A percentile compares a stretch with the other conserved stretches of the same genome.
phyloP scores from a whole-genome alignment of 1,140 invertebrate species.

The Plectrocnemia conspersa region DNA sequence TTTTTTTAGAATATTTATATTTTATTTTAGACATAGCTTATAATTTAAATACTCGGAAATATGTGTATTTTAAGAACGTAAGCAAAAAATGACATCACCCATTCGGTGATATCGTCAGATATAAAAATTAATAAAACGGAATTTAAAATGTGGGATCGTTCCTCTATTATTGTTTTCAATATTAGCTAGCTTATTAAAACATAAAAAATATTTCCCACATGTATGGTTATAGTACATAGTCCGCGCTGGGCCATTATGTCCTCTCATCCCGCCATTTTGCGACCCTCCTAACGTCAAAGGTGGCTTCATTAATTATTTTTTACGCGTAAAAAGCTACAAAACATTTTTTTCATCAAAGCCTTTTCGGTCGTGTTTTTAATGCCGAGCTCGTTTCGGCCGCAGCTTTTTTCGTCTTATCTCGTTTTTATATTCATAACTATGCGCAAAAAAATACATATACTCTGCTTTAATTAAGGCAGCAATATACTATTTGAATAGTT shows the following conservation, averaged over 20 bases:
- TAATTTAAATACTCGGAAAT: not conserved
- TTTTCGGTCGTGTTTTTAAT: slow-evolving; percentile 26
- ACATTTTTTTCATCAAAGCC: slow-evolving; percentile 31
- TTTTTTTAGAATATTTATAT: too few relatives aligned
- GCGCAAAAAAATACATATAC: too few relatives aligned
- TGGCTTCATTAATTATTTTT: slow-evolving; percentile 36
- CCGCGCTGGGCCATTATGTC: slow-evolving; percentile 17
- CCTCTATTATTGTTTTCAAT: too few relatives aligned
- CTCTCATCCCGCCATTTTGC: slow-evolving; percentile 10
- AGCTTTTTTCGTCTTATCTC: slow-evolving; percentile 33
- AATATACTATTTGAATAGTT: slow-evolving; percentile 7
- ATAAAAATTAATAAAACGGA: too few relatives aligned
- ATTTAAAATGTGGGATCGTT: too few relatives aligned
- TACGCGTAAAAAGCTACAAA: slow-evolving; percentile 35
- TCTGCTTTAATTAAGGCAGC: too few relatives aligned
- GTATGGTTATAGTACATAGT: slow-evolving; percentile 3
- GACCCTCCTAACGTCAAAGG: slow-evolving; percentile 31
- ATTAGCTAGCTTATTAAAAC: too few relatives aligned
- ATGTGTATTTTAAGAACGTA: too few relatives aligned
- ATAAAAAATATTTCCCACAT: too few relatives aligned
- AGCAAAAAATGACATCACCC: too few relatives aligned
- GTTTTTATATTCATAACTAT: too few relatives aligned
- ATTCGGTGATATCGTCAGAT: too few relatives aligned
- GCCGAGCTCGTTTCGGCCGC: slow-evolving; percentile 28
- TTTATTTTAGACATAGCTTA: not conserved